phyloP scores from a whole-genome alignment of 2,888 invertebrate species.

The Pterobdella sp. region DNA sequence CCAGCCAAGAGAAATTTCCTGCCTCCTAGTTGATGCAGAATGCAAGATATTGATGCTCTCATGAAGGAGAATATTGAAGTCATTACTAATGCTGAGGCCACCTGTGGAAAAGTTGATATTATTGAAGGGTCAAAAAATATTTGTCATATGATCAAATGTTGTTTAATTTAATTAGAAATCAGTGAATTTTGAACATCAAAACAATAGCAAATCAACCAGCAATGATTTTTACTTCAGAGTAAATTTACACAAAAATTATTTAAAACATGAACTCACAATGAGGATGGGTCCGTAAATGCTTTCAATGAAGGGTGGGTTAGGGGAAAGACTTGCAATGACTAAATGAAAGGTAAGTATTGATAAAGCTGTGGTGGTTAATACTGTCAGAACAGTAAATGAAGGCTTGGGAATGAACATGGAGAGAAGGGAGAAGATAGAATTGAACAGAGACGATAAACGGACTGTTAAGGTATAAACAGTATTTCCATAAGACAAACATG shows the following conservation, averaged over 20 bases:
- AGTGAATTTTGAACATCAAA: not conserved
- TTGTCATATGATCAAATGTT: not conserved
- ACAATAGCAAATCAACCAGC: not conserved
- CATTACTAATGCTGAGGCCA: slow-evolving; percentile 62
- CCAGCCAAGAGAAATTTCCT: slow-evolving; percentile 71
- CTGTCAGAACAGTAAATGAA: slow-evolving; percentile 39
- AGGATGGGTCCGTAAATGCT: slow-evolving; percentile 59
- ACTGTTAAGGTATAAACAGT: slow-evolving; percentile 69
- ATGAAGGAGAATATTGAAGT: slow-evolving; percentile 66
- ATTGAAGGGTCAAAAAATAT: not conserved
- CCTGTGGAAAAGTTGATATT: slow-evolving; percentile 26
- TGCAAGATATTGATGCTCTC: slow-evolving; percentile 68
- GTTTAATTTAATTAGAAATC: not conserved
- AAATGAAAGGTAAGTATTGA: slow-evolving; percentile 62
- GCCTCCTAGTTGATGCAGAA: slow-evolving; percentile 59
- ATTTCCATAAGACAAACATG: slow-evolving; percentile 70
- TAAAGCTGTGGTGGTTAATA: slow-evolving; percentile 49
- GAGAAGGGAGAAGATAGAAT: slow-evolving; percentile 58
- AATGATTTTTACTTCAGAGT: not conserved
- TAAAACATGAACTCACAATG: slow-evolving; percentile 57
- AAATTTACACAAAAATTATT: not conserved
- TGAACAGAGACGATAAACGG: slow-evolving; percentile 69
- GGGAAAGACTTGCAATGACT: slow-evolving; percentile 66
- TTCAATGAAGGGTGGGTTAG: slow-evolving; percentile 60
- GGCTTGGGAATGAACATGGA: slow-evolving; percentile 50